Conservation (phyloP, 2,888 invertebrate species). For the Orthosia gothica region DNA sequence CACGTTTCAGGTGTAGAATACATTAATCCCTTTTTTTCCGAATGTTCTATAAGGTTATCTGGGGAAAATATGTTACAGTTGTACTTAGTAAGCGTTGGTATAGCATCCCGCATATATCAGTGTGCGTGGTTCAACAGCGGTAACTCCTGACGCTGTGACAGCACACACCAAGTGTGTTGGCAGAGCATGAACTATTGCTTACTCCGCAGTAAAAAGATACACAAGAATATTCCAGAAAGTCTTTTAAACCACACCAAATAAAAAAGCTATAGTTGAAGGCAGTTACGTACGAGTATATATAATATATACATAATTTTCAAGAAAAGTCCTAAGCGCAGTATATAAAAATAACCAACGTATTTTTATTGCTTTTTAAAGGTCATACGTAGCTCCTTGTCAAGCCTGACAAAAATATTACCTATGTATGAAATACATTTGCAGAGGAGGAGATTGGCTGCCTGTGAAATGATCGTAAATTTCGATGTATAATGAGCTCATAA, state of each 20-base stretch:
- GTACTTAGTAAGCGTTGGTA: slow-evolving; percentile 53
- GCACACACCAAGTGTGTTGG: no score
- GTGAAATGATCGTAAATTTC: slow-evolving; percentile 67
- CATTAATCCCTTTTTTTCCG: slow-evolving; percentile 49
- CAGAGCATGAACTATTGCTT: no score
- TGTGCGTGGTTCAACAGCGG: slow-evolving; percentile 52
- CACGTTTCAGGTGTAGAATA: slow-evolving; percentile 47
- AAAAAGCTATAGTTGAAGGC: slow-evolving; percentile 18
- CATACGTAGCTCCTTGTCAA: slow-evolving; percentile 37
- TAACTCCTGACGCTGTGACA: slow-evolving; percentile 36
- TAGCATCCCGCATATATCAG: slow-evolving; percentile 56
- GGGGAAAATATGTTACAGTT: slow-evolving; percentile 48
- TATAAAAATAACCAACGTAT: slow-evolving; percentile 32
- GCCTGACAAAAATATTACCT: slow-evolving; percentile 60
- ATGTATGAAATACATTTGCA: slow-evolving; percentile 61
- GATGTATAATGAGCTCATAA: no score
- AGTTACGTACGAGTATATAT: slow-evolving; percentile 9
- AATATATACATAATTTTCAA: slow-evolving; percentile 26
- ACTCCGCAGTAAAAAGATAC: no score
- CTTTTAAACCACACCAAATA: slow-evolving; percentile 7
- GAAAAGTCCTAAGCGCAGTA: slow-evolving; percentile 17
- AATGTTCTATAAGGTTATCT: slow-evolving; percentile 33
- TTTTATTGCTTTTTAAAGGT: slow-evolving; percentile 48
- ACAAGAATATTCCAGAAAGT: no score
- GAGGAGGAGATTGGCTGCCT: slow-evolving; percentile 61